phyloP scores from a whole-genome alignment of 2,797 vertebrate genomes.

The Hephaestus fuliginosus region DNA sequence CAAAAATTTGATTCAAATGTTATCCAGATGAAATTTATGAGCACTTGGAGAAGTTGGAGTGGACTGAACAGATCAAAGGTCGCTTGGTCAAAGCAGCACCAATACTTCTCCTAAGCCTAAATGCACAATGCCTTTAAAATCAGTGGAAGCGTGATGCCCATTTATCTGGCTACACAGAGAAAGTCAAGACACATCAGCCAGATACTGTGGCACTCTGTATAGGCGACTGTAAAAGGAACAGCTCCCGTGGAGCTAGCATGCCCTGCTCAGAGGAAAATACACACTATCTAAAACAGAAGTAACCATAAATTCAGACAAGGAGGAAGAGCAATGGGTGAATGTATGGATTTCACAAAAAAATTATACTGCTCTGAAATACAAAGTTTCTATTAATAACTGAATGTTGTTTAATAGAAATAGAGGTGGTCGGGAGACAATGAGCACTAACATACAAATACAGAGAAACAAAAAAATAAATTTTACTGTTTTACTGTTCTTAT shows the following conservation, averaged over 20 bases:
- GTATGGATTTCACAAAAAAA: not conserved
- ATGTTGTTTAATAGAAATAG: not conserved
- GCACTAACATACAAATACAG: not conserved
- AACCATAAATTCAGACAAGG: conserved; percentile 4
- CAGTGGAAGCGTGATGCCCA: not conserved
- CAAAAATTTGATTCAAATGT: conserved; percentile 54
- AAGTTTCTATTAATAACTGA: not conserved
- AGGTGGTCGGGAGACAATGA: no score
- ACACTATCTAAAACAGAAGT: not conserved
- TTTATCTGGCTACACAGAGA: conserved; percentile 20
- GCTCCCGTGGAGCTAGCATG: conserved; percentile 1
- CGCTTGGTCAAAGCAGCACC: conserved; percentile 27
- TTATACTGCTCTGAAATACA: not conserved
- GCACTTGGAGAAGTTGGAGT: conserved; percentile 7
- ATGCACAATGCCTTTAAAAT: conserved; percentile 24
- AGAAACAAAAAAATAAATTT: not conserved
- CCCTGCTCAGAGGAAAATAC: conserved; percentile 13
- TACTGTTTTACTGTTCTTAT: not conserved
- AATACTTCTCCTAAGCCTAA: conserved; percentile 24
- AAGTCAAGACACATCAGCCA: conserved; percentile 31
- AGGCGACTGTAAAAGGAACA: conserved; percentile 14
- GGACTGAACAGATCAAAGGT: conserved; percentile 49
- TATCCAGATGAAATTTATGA: conserved; percentile 47
- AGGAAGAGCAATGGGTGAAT: not conserved
- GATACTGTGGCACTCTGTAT: conserved; percentile 8